Evolutionary conservation across 2,888 invertebrate species (phyloP).

Genomic region (Pandemis heparana): DNA sequence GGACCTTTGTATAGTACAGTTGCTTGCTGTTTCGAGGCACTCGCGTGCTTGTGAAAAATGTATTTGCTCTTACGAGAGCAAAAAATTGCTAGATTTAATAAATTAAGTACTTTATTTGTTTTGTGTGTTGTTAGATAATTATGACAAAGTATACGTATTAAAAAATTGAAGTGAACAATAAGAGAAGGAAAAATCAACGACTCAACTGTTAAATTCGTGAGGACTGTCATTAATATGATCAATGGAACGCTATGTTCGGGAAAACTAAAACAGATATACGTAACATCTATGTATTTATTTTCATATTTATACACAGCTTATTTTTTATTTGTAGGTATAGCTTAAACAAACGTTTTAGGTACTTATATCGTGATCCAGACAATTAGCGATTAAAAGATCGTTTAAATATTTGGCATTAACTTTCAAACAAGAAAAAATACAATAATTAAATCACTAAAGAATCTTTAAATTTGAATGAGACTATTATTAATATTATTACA

Average conservation of each 20-base stretch:
- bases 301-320: neutral
- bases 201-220: no score
- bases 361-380: neutral
- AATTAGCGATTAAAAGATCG: neutral
- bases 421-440: neutral
- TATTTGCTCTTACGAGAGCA: neutral
- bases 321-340: neutral
- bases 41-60: neutral
- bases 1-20: neutral
- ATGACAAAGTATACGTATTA: no score
- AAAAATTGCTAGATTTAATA: neutral
- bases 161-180: no score
- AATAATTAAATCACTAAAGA: neutral
- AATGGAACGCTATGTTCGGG: no score
- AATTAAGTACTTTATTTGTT: neutral
- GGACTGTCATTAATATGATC: no score
- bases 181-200: no score
- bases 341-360: neutral
- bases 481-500: neutral
- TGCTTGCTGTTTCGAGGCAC: neutral
- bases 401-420: conserved; percentile 5
- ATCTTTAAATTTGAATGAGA: no score
- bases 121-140: no score
- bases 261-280: neutral
- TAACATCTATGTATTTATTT: neutral